phyloP scores from a whole-genome alignment of 2,113 vertebrate species.

The Perognathus longimembris region DNA sequence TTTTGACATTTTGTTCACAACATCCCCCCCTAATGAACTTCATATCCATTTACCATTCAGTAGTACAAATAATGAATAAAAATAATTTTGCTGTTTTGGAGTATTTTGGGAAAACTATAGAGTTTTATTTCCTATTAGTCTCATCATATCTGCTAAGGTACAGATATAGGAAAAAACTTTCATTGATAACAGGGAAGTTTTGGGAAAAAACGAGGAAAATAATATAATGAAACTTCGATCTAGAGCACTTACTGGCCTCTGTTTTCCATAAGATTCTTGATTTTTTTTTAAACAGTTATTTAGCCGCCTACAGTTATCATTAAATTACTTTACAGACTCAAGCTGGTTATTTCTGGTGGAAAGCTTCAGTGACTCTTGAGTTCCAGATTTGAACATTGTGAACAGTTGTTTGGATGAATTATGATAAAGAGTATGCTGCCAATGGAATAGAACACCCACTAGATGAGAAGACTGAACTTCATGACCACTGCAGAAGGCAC shows the following conservation, averaged over 20 bases:
- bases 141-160: conserved; percentile 46
- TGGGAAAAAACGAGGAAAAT: conserved; percentile 67
- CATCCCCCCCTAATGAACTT: background rate
- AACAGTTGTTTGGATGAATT: conserved; percentile 32
- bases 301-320: background rate
- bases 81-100: conserved; percentile 41
- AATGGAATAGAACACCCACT: conserved; percentile 42
- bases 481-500: conserved; percentile 47
- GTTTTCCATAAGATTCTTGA: conserved; percentile 25
- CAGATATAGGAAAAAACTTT: background rate
- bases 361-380: conserved; percentile 41
- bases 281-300: conserved; percentile 52
- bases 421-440: conserved; percentile 22
- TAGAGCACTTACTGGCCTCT: conserved; percentile 50
- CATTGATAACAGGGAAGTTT: conserved; percentile 44
- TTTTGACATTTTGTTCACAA: conserved; percentile 18
- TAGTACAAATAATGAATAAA: conserved; percentile 54
- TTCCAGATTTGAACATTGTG: conserved; percentile 32
- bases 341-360: conserved; percentile 45
- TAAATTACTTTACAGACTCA: background rate
- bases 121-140: conserved; percentile 54
- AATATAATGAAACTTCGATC: conserved; percentile 9
- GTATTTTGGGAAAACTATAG: background rate
- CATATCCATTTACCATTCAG: background rate
- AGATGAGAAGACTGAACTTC: conserved; percentile 37